Conservation (phyloP, 2,113 vertebrate species). For the Trichomycterus rosablanca region DNA sequence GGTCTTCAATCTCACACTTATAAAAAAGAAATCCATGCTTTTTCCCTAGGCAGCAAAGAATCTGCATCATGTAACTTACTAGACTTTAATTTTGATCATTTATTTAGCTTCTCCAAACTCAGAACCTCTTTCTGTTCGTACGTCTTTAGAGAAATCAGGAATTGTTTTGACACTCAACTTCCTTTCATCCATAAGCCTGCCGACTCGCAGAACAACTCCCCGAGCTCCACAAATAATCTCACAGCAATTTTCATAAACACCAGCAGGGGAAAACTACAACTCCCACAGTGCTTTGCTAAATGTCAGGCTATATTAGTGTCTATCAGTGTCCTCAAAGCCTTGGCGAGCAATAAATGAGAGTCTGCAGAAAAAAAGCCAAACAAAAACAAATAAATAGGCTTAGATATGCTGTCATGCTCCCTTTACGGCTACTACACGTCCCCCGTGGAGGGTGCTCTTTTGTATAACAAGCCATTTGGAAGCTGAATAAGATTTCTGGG, state of each 20-base stretch:
- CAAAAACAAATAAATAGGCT: conserved; percentile 17
- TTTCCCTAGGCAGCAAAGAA: too few species aligned
- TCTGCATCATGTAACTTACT: too few species aligned
- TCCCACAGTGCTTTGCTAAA: conserved; percentile 55
- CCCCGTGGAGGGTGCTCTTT: conserved; percentile 4
- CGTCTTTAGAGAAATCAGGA: conserved; percentile 34
- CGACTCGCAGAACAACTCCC: conserved; percentile 50
- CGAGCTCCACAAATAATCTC: conserved; percentile 60
- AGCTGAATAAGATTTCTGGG: conserved; percentile 16
- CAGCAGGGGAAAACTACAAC: conserved; percentile 51
- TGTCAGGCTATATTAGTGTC: conserved; percentile 57
- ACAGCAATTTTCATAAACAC: conserved; percentile 61
- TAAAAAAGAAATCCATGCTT: too few species aligned
- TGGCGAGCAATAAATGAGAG: conserved; percentile 36
- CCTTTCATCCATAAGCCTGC: conserved; percentile 51
- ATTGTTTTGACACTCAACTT: conserved; percentile 60
- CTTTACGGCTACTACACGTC: conserved; percentile 13
- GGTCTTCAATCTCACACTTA: too few species aligned
- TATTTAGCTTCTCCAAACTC: conserved; percentile 11
- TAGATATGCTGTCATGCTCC: conserved; percentile 29
- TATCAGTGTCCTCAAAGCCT: conserved; percentile 48
- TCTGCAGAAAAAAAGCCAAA: conserved; percentile 28
- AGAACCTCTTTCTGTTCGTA: neutral
- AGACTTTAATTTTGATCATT: neutral
- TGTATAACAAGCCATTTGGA: conserved; percentile 11